phyloP scores from a whole-genome alignment of 2,888 invertebrate species.

The Palloptera scutellata region DNA sequence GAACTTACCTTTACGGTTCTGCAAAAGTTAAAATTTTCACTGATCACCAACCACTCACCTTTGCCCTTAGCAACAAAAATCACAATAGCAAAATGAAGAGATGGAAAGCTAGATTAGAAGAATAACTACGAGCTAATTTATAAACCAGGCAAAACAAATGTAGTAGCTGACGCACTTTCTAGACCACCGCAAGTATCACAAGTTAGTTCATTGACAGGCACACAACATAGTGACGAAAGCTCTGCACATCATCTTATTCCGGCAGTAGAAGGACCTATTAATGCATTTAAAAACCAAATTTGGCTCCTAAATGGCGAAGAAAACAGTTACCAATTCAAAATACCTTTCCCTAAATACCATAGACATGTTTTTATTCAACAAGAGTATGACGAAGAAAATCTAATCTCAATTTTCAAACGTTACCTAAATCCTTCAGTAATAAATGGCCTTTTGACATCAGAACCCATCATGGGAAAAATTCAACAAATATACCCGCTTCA shows the following conservation, averaged over 20 bases:
- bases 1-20: neutral
- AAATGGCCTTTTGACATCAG: neutral
- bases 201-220: neutral
- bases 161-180: constrained; percentile 7
- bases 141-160: neutral
- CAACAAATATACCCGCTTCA: constrained; percentile 12
- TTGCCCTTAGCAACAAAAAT: neutral
- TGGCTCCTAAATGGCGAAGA: neutral
- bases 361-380: neutral
- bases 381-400: neutral
- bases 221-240: constrained; percentile 11
- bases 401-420: constrained; percentile 1
- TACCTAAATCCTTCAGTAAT: constrained; percentile 12
- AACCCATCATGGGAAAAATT: constrained; percentile 13
- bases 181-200: neutral
- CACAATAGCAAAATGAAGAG: neutral
- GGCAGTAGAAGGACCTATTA: neutral
- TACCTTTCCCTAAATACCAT: neutral
- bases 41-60: too few relatives aligned
- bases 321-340: neutral
- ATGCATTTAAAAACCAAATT: constrained; percentile 17
- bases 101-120: constrained; percentile 3
- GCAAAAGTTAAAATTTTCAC: constrained; percentile 2
- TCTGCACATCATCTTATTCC: neutral
- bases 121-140: neutral